These are phyloP conservation scores for Apamea anceps DNA, from an alignment of 2,888 invertebrate species.

Conservation along the genomic window DNA sequence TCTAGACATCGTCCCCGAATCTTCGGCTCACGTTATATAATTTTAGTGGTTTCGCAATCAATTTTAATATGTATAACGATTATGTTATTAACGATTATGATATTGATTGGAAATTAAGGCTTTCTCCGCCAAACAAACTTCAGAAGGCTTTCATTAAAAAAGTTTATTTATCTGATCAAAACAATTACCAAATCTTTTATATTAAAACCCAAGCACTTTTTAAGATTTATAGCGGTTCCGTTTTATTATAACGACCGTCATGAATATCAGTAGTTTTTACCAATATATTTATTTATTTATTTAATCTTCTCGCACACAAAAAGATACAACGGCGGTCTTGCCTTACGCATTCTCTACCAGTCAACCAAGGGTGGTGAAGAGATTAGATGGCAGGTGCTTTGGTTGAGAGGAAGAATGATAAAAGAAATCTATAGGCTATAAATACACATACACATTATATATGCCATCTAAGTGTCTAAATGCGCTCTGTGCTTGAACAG, in stretches of 20 bases:
- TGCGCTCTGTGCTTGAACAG: background rate
- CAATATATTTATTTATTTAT: background rate
- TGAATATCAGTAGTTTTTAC: background rate
- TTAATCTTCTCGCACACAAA: too few species aligned
- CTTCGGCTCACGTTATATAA: background rate
- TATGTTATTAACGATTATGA: too few species aligned
- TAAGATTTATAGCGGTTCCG: background rate
- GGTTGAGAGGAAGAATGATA: too few species aligned
- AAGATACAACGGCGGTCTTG: too few species aligned
- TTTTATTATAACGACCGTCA: background rate
- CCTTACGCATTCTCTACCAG: too few species aligned
- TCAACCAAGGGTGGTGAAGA: too few species aligned
- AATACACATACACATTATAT: background rate
- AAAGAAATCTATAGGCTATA: too few species aligned
- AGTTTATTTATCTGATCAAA: background rate
- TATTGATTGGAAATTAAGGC: background rate
- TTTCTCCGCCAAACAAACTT: background rate
- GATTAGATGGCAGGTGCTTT: too few species aligned
- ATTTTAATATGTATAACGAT: background rate
- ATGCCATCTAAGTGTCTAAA: background rate
- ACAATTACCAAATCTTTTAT: background rate
- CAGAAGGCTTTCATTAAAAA: background rate
- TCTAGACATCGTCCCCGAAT: conserved; percentile 15
- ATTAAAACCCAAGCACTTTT: background rate
- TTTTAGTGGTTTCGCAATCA: background rate